Evolutionary conservation across 1,140 invertebrate species (phyloP), one percentile per base, ranked within the genome.

Genomic region (Orussus abietinus): DNA sequence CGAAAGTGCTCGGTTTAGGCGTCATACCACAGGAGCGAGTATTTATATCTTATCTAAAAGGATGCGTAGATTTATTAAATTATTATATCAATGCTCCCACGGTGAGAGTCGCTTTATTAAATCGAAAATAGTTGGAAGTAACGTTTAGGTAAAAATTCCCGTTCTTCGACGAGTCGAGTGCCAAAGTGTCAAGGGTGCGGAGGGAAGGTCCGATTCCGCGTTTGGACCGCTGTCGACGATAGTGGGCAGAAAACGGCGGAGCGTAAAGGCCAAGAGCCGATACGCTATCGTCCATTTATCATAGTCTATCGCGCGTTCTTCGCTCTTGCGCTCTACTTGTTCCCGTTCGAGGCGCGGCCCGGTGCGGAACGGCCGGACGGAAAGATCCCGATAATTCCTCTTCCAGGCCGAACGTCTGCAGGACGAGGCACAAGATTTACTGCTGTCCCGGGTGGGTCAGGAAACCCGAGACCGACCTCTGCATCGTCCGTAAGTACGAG

Each of bases 401-500:
- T 81, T 81, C 3, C 76, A 86, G 85, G 37, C 85, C 86, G 3
- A 88, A 92, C 66, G 83, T 90, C 5, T 92, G 88, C 62, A 78
- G 85, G 48, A 76, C 77, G 29, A 77, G 80, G 50, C 70, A 77
- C 55, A 77, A 78, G 54, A 83, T 77, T 49, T 83, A 83, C 57
- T 92, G 89, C 69, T 92, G 89, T 74, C 83, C 85, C 1, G 89
- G 89, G 10, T 92, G 89, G 89, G 79, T 79, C 5, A 78, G 79
- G 45, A 83, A 85, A 53, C 77, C 77, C 1, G 77, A 80, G 34
- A 82, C 81, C 7, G 80, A 80, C 42, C 74, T 87, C 15, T 92
- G 88, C 68, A 79, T 88, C 50, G 82, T 89, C 53, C 88, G 88
- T 90, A 80, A 88, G 87, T 86, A 71, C 26, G 33, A 41, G 18